Conservation (phyloP, 2,888 invertebrate species). For the Drosophila lacicola region DNA sequence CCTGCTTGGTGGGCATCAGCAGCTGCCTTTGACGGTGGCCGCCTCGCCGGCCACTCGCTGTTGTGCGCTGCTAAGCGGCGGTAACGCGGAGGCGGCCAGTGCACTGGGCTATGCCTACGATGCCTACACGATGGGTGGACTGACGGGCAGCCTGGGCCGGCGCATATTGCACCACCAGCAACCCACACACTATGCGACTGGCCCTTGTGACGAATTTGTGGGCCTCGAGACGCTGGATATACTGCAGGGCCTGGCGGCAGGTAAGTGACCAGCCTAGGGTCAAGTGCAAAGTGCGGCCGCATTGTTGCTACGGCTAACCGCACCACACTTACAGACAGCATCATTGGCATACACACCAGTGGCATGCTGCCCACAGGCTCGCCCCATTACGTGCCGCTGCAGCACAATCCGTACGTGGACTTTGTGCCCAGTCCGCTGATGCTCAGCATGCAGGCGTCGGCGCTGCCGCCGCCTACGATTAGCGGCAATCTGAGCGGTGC, state of each 20-base stretch:
- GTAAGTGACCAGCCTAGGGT: slow-evolving; percentile 60
- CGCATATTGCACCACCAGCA: slow-evolving; percentile 71
- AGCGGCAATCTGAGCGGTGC: slow-evolving; percentile 63
- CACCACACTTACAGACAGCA: slow-evolving; percentile 79
- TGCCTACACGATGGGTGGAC: slow-evolving; percentile 71
- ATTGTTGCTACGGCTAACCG: slow-evolving; percentile 9
- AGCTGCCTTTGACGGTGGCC: slow-evolving; percentile 62
- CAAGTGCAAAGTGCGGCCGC: slow-evolving; percentile 1
- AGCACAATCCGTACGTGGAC: slow-evolving; percentile 81
- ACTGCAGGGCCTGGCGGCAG: slow-evolving; percentile 84
- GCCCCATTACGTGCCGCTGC: slow-evolving; percentile 69
- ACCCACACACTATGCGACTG: slow-evolving; percentile 58
- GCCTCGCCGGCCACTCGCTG: slow-evolving; percentile 81
- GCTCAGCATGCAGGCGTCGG: slow-evolving; percentile 50
- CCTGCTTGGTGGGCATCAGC: slow-evolving; percentile 70
- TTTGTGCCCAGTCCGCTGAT: slow-evolving; percentile 66
- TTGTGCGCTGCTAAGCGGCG: slow-evolving; percentile 80
- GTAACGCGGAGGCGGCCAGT: slow-evolving; percentile 53
- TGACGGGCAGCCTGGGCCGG: slow-evolving; percentile 77
- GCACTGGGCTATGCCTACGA: slow-evolving; percentile 74
- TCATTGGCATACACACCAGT: slow-evolving; percentile 82
- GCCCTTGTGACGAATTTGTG: slow-evolving; percentile 77
- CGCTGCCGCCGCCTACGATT: slow-evolving; percentile 64
- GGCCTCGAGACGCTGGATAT: slow-evolving; percentile 85
- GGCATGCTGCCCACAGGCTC: slow-evolving; percentile 38